Evolutionary conservation across 2,888 invertebrate species (phyloP), one percentile per base, ranked within the genome.

Genomic region (Hoplodrina ambigua): DNA sequence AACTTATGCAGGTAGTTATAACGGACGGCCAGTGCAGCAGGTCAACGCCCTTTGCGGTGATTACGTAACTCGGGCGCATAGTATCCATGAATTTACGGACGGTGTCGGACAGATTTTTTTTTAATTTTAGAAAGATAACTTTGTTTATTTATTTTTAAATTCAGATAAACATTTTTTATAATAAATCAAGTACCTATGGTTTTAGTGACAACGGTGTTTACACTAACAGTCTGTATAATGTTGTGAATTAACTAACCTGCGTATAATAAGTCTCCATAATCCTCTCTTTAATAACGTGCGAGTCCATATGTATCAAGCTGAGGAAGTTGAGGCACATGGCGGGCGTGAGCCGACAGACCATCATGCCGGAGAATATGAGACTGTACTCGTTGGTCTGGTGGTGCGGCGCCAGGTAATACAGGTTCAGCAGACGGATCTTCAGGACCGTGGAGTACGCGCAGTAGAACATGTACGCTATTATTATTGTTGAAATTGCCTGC

Each of bases 311-410:
- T 85, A 99, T 98, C 37, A 99, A 96, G 46, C 99, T 99, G 62
- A 99, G 96, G 91, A 99, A 99, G 95, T 99, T 99, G 58, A 99
- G 97, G 93, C 99, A 99, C 96, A 99, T 97, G 4, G 99, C 99
- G 0, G 99, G 99, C 0, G 99, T 99, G 64, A 99, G 96, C 2
- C 99, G 97, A 90, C 99, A 99, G 52, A 99, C 96, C 97, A 99
- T 97, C 99, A 99, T 99, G 69, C 99, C 99, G 84, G 99, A 99
- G 96, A 99, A 99, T 89, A 99, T 99, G 75, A 99, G 97, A 91
- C 99, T 99, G 96, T 99, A 99, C 90, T 99, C 99, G 91, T 99
- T 99, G 10, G 99, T 99, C 94, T 99, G 99, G 92, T 99, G 99
- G 91, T 99, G 98, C 0, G 99, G 98, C 6, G 99, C 99, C 83